Conservation (phyloP, 2,113 vertebrate genomes). For the Apaloderma vittatum region DNA sequence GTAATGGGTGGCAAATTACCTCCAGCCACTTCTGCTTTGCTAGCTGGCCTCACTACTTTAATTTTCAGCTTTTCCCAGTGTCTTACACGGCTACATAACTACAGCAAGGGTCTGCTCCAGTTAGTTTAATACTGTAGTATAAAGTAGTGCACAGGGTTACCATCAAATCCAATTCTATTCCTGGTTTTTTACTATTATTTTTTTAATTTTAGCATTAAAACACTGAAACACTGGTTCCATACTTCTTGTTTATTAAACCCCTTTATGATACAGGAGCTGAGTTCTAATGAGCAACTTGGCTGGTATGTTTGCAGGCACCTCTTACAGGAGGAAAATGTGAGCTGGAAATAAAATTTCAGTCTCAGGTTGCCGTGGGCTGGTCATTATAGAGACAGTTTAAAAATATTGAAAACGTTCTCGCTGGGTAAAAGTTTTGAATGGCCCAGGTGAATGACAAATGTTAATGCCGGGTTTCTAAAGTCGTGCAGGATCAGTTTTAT, state of each 20-base stretch:
- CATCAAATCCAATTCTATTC: not conserved
- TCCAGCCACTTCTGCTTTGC: not conserved
- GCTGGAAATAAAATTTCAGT: constrained; percentile 12
- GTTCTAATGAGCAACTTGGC: not conserved
- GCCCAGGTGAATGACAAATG: not conserved
- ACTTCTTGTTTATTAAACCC: not conserved
- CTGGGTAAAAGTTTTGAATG: not conserved
- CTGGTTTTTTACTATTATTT: not conserved
- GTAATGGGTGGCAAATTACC: not conserved
- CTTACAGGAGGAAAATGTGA: not conserved
- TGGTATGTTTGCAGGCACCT: not conserved
- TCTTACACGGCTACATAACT: not conserved
- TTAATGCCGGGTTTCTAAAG: not conserved
- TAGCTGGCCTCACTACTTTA: not conserved
- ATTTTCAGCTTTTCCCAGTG: not conserved
- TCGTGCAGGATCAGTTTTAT: not conserved
- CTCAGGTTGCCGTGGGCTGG: not conserved
- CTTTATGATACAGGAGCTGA: not conserved
- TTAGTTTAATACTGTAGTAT: not conserved
- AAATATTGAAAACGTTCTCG: not conserved
- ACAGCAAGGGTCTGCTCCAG: not conserved
- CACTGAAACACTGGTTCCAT: not conserved
- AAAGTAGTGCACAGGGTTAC: not conserved
- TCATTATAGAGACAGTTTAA: not conserved
- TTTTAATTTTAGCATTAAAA: not conserved